phyloP scores from a whole-genome alignment of 2,113 vertebrate species.

The Zosterops lateralis region DNA sequence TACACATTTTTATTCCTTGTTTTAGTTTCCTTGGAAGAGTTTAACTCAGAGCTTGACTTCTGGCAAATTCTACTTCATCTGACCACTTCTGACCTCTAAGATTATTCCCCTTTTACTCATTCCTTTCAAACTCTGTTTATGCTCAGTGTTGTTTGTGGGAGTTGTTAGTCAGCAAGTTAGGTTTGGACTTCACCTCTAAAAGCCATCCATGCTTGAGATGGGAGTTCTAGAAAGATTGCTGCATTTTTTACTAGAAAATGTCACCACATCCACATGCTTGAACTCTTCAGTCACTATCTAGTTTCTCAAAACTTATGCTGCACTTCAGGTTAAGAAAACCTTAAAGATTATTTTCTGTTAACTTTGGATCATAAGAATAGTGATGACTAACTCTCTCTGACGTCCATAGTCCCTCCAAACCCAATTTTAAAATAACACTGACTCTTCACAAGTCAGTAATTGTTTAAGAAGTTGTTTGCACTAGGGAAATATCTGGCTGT shows the following conservation, averaged over 20 bases:
- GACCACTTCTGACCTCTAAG: not conserved
- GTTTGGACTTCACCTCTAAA: not conserved
- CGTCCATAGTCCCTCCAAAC: not conserved
- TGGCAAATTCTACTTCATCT: not conserved
- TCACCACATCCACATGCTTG: not conserved
- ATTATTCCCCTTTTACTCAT: not conserved
- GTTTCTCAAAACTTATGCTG: not conserved
- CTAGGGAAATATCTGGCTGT: not conserved
- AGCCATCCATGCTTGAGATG: not conserved
- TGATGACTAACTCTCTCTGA: slow-evolving; percentile 13
- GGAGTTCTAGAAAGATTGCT: not conserved
- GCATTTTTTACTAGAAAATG: not conserved
- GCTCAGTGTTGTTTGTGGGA: not conserved
- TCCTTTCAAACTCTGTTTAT: slow-evolving; percentile 9
- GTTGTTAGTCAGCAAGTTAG: not conserved
- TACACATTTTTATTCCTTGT: not conserved
- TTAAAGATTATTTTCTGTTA: not conserved
- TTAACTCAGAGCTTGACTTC: not conserved
- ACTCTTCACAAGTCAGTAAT: not conserved
- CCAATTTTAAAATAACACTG: slow-evolving; percentile 15
- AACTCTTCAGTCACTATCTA: slow-evolving; percentile 6
- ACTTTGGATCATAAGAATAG: slow-evolving; percentile 15
- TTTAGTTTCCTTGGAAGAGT: not conserved
- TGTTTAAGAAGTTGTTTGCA: not conserved
- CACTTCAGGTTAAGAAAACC: slow-evolving; percentile 41